Base-by-base conservation (phyloP, 1,140 invertebrate genomes). In the Magallana gigas region DNA sequence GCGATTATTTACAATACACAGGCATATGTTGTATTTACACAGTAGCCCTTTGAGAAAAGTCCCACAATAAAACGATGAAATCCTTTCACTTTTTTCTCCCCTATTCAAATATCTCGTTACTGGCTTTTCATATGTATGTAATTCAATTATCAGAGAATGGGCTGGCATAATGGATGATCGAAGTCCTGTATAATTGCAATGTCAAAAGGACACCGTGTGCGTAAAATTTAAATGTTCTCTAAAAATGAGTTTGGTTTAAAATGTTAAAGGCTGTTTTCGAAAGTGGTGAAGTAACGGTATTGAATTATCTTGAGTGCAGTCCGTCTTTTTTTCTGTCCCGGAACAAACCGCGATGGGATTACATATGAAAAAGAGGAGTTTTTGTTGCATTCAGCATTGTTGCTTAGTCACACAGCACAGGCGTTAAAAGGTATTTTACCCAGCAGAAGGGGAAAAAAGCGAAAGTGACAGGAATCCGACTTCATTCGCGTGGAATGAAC, bases 51-150 rank as follows among this genome's bases (percentile, higher is more conserved):
- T 23, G 11, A 29, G 68, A 76, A 76, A 76, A 29, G 68, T 29
- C 8, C 14, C 23, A 29, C 23, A 76, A 76, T 76, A 76, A 76
- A 76, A 8, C 36, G 68, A 76, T 76, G 8, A 76, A 76, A 76
- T 76, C 68, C 68, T 36, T 76, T 76, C 23, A 76, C 68, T 76
- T 76, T 48, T 48, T 48, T 76, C 68, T 18, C 23, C 36, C 36
- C 23, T 29, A 76, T 76, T 76, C 68, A 76, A 76, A 76, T 29
- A 11, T 36, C 23, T 23, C 23, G 9, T 76, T 76, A 76, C 11
- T 29, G 23, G 68, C 68, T 12, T 76, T 12, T 48, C 64, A 68
- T 76, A 29, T 48, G 9, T 36, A 76, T 76, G 23, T 76, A 76
- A 76, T 76, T 76, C 68, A 76, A 76, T 76, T 76, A 76, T 36